Base-by-base conservation (phyloP, 1,140 invertebrate species). In the Reticulitermes speratus region DNA sequence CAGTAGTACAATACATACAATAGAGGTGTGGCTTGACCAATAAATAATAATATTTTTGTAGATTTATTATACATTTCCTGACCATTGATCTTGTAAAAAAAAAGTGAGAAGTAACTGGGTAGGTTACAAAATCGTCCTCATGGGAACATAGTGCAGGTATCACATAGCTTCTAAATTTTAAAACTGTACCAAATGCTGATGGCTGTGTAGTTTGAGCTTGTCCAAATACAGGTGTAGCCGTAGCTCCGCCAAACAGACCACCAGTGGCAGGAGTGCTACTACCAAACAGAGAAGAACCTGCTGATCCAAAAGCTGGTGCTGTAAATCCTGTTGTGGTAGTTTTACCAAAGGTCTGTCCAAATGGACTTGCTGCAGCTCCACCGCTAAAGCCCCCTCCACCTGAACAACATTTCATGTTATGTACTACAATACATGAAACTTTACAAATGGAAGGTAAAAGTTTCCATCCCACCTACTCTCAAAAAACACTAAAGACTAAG, bases 271-370 rank as follows among this genome's bases (percentile, higher is more conserved):
- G 87, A 55, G 94, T 93, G 87, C 94, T 93, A 55, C 93, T 91
- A 85, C 91, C 93, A 88, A 95, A 95, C 0, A 94, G 90, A n/a
- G 92, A 91, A 44, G 91, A 92, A 88, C 90, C 89, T 0, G 92
- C 90, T 0, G 91, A 89, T 6, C 93, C 93, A 88, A 94, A 94
- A 16, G 92, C 92, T 0, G 92, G 91, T 16, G 92, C 90, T 52
- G 92, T 91, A 0, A 91, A 90, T 6, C 93, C 93, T 88, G 90
- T 91, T 23, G 91, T 92, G 19, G 91, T 89, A 25, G 91, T 90
- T 88, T 92, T 92, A 9, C 92, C 91, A 90, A 92, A 93, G 21
- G 91, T 89, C 86, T 91, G 91, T 9, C 91, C 91, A 88, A 93
- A 93, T 1, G 91, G 91, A 88, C 89, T 91, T 82, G 86, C 48